Evolutionary conservation across 23 tunicate genomes (phyloP).

Genomic region (Styela plicata): DNA sequence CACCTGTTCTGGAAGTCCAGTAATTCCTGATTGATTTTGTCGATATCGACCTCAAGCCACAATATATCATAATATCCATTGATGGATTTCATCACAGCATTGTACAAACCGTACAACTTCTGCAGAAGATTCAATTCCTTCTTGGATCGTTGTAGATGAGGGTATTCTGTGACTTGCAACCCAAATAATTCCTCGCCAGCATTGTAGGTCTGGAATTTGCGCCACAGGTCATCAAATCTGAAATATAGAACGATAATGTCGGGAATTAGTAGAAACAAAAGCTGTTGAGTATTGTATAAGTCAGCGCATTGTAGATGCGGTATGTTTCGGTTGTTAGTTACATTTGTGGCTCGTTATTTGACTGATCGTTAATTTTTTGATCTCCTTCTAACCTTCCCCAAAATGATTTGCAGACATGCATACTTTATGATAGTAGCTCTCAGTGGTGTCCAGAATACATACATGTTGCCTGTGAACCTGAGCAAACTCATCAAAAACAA

Average conservation of each 20-base stretch:
- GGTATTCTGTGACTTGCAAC: constrained; percentile 90
- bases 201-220: constrained; percentile 88
- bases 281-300: too few species aligned
- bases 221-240: constrained; percentile 98
- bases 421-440: too few species aligned
- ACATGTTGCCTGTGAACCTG: too few species aligned
- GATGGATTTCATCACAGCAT: constrained; percentile 95
- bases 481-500: too few species aligned
- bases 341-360: too few species aligned
- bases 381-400: too few species aligned
- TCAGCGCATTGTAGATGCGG: too few species aligned
- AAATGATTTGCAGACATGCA: too few species aligned
- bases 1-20: constrained; percentile 98
- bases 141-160: constrained; percentile 72
- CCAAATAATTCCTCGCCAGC: constrained; percentile 99
- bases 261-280: not conserved
- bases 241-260: not conserved
- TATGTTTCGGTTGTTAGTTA: too few species aligned
- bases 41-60: constrained; percentile 98
- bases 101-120: constrained; percentile 97
- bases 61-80: constrained; percentile 94
- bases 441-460: too few species aligned
- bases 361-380: too few species aligned
- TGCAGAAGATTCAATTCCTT: constrained; percentile 94
- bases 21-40: constrained; percentile 91